Conservation (phyloP, 1,140 invertebrate species). For the Drosophila pandora region DNA sequence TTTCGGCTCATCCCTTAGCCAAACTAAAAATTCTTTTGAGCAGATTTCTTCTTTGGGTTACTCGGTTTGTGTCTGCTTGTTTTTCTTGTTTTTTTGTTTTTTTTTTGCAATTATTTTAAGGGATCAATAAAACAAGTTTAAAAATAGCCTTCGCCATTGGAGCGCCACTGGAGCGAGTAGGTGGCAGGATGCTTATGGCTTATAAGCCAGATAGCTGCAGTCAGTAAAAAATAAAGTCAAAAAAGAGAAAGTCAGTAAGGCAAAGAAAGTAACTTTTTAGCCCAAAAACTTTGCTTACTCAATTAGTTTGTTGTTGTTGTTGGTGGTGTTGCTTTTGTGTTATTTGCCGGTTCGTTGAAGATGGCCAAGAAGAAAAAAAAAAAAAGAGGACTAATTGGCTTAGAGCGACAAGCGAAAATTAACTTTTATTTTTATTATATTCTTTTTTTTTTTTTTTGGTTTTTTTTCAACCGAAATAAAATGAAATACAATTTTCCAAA, state of each 20-base stretch:
- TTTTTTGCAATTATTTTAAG: conserved; percentile 72
- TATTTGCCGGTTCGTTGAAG: conserved; percentile 72
- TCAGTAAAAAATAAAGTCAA: conserved; percentile 13
- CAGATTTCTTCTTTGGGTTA: conserved; percentile 59
- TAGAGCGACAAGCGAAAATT: conserved; percentile 81
- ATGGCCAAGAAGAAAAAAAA: conserved; percentile 1
- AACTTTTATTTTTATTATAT: conserved; percentile 80
- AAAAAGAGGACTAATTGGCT: conserved; percentile 65
- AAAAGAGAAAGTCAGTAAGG: background rate
- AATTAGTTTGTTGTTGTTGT: conserved; percentile 62
- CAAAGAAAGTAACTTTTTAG: conserved; percentile 38
- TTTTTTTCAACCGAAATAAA: conserved; percentile 24
- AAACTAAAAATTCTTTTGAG: conserved; percentile 60
- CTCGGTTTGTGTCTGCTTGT: conserved; percentile 27
- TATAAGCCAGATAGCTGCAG: conserved; percentile 2
- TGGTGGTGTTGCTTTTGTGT: conserved; percentile 37
- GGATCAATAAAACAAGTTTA: conserved; percentile 81
- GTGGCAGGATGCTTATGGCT: background rate
- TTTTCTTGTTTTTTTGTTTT: conserved; percentile 18
- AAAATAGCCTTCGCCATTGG: conserved; percentile 49
- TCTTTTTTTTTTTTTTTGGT: background rate
- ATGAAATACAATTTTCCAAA: conserved; percentile 63
- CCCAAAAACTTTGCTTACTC: conserved; percentile 69
- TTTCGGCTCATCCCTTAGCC: conserved; percentile 17
- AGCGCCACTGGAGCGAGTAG: conserved; percentile 2